Base-by-base conservation (phyloP, 2,113 vertebrate genomes). In the Channa argus region DNA sequence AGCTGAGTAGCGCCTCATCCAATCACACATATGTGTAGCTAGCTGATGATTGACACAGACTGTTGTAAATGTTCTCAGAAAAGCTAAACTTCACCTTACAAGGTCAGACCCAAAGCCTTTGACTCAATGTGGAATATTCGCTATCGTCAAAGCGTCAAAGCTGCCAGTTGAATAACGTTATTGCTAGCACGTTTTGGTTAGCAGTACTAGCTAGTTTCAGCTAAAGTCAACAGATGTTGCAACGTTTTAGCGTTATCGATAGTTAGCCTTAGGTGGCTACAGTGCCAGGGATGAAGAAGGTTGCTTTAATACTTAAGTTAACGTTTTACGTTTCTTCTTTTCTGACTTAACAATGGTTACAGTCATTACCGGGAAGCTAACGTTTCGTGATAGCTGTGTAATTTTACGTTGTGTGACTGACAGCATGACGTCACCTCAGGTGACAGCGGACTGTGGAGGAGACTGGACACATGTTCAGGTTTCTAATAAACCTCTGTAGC, bases 41-140 rank as follows among this genome's bases (percentile, higher is more conserved):
- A 51, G 84, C 83, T 52, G 72, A 89, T 87, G 56, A 83, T 77
- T 89, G 54, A 72, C 61, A 6, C 24, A 4, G 4, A 10, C 37
- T 4, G 33, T n/a, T 33, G 14, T 85, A 77, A 80, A 65, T 9
- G 11, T 8, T 0, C 8, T 9, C 61, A 46, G 41, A 68, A 63
- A 44, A 12, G 8, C 71, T 64, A 64, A 8, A 2, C 77, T 54
- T 73, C 75, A 14, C 14, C 47, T 62, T 13, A 59, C 83, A 77
- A 91, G 89, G 89, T 92, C 74, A 79, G 89, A 71, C 54, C 55
- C 45, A 6, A 47, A 60, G 51, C 15, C 34, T 24, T 24, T 24
- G 24, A 24, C 24, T 24, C 24, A 24, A 24, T 24, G 24, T 24
- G 24, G 24, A 24, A 24, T 24, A 24, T 24, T 24, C 24, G 24